These are phyloP conservation scores for Diarsia dahlii DNA, from an alignment of 2,888 invertebrate species.

Conservation along the genomic window DNA sequence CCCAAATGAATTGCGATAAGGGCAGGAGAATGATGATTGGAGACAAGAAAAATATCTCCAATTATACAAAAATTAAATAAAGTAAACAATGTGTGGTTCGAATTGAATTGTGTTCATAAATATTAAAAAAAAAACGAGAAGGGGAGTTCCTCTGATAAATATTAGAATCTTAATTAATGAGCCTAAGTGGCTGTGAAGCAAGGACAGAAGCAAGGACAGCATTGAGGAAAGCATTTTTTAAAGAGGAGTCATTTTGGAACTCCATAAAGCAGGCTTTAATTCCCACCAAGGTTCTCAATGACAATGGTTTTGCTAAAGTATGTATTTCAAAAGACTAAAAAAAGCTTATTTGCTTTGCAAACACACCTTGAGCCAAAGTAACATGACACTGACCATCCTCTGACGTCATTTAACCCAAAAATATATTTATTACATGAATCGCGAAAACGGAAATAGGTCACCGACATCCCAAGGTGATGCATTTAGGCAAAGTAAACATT, in stretches of 20 bases:
- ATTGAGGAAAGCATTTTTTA: background rate
- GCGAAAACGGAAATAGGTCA: slow-evolving; percentile 65
- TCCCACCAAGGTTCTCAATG: background rate
- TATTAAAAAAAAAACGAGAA: too few relatives aligned
- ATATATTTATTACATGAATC: slow-evolving; percentile 62
- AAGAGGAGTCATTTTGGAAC: background rate
- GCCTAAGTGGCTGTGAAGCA: too few relatives aligned
- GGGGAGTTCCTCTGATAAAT: too few relatives aligned
- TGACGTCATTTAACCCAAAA: slow-evolving; percentile 61
- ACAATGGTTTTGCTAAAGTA: background rate
- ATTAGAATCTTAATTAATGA: too few relatives aligned
- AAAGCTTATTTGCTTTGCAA: background rate
- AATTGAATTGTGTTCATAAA: too few relatives aligned
- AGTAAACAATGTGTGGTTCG: too few relatives aligned
- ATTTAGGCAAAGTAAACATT: slow-evolving; percentile 46
- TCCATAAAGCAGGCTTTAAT: background rate
- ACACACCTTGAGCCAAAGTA: slow-evolving; percentile 48
- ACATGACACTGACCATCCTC: slow-evolving; percentile 54
- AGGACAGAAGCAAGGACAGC: too few relatives aligned
- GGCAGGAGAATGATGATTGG: too few relatives aligned
- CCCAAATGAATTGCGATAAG: too few relatives aligned
- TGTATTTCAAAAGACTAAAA: background rate
- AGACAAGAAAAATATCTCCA: too few relatives aligned
- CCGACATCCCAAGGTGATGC: slow-evolving; percentile 62
- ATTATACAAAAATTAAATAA: too few relatives aligned